Evolutionary conservation across 2,113 vertebrate species (phyloP), one percentile per base, ranked within the genome.

Genomic region (Ammodytes marinus): DNA sequence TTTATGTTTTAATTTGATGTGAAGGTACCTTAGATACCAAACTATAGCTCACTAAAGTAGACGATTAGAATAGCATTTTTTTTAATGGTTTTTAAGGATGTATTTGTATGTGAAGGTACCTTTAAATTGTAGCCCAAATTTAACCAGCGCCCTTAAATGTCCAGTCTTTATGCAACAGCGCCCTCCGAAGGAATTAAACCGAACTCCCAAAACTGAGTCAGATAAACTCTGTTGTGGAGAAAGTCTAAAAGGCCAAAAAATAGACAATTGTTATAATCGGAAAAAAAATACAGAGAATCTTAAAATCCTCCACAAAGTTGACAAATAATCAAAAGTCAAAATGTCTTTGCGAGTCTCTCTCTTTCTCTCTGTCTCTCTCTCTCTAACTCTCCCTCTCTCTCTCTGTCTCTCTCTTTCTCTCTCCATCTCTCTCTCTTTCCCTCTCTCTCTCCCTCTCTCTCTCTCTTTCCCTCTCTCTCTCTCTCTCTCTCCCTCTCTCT

Each of bases 91-190:
- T 40, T 46, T 12, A 49, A 60, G n/a, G 61, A 39, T 55, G 54
- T 8, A 1, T 27, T 11, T 17, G 2, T 43, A 78, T 13, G 37
- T 53, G 46, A 55, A 49, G 15, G 8, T 0, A 27, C 8, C 37
- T 27, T 27, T 27, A 27, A 27, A 27, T 27, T 27, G 1, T 27
- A 27, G 39, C 35, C 75, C 71, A 7, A 11, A n/a, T n/a, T 55
- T 80, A 71, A 4, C 52, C 64, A 74, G 72, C 40, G 42, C 64
- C 73, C 55, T 69, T 74, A 64, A 59, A 55, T 37, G 72, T 86
- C 79, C 90, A 85, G 84, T 61, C 69, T 85, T 93, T 92, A 94
- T 94, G 92, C 93, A 95, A 94, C 86, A 89, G 91, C 85, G 80
- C 84, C 92, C 92, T 87, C 87, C 53, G 42, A 72, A 75, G 88